Conservation (phyloP, 1,140 invertebrate genomes). For the Steinernema feltiae region DNA sequence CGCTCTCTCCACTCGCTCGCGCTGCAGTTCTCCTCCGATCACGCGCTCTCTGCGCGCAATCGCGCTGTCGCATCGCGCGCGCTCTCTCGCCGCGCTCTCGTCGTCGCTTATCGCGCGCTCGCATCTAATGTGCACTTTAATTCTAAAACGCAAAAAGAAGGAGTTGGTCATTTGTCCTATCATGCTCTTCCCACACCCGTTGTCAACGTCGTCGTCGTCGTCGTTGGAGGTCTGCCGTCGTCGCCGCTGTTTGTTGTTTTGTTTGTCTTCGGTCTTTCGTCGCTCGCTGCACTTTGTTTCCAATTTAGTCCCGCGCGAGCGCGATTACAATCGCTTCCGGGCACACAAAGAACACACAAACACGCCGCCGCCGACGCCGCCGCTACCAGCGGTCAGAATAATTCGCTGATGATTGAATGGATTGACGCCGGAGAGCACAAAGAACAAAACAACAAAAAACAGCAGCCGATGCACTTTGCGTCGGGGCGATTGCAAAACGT, state of each 20-base stretch:
- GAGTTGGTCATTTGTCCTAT: constrained; percentile 15
- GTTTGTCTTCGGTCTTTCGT: not conserved
- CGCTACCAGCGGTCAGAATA: not conserved
- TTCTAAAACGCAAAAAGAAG: constrained; percentile 7
- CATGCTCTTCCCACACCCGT: not conserved
- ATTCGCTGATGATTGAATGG: not conserved
- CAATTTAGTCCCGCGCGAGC: too few relatives aligned
- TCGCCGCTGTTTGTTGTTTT: constrained; percentile 1
- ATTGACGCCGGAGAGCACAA: not conserved
- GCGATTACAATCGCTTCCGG: not conserved
- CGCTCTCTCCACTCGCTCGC: not conserved
- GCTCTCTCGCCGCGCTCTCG: not conserved
- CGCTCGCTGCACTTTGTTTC: not conserved
- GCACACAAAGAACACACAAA: not conserved
- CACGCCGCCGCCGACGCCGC: not conserved
- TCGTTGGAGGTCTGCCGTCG: too few relatives aligned
- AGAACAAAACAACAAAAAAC: not conserved
- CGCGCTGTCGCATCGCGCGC: not conserved
- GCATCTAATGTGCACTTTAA: constrained; percentile 9
- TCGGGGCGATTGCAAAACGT: not conserved
- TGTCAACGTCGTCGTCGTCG: not conserved
- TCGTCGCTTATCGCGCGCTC: not conserved
- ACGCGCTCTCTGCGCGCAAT: not conserved
- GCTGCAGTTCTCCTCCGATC: not conserved
- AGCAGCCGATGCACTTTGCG: not conserved